Conservation (phyloP, 2,888 invertebrate species). For the Macrosoma leucophasiata region DNA sequence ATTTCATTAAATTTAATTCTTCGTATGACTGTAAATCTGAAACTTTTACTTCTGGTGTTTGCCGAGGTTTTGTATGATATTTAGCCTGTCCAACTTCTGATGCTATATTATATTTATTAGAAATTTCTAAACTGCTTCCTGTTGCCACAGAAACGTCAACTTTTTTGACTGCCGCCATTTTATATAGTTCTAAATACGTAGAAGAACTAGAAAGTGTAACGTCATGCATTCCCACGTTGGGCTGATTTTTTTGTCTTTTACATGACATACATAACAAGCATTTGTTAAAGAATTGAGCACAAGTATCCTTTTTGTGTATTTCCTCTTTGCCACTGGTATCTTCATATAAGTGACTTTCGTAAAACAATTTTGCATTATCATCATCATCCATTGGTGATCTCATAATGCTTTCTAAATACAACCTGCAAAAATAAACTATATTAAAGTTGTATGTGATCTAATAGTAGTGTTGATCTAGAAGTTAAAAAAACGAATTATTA, state of each 20-base stretch:
- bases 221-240: no score
- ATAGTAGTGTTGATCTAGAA: no score
- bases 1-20: constrained; percentile 45
- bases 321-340: no score
- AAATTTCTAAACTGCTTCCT: constrained; percentile 45
- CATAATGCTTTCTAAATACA: constrained; percentile 55
- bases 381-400: constrained; percentile 48
- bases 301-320: no score
- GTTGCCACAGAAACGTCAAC: constrained; percentile 49
- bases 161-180: constrained; percentile 26
- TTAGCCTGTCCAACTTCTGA: no score
- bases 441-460: neutral
- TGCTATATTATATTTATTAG: no score
- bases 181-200: constrained; percentile 44
- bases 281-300: constrained; percentile 15
- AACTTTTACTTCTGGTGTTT: no score
- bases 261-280: constrained; percentile 24
- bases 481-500: no score
- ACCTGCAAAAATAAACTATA: constrained; percentile 36
- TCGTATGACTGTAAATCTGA: no score
- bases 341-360: constrained; percentile 30
- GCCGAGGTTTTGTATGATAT: no score
- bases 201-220: no score
- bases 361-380: constrained; percentile 28
- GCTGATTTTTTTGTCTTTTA: constrained; percentile 21